phyloP scores from a whole-genome alignment of 2,888 invertebrate species.

The Odontocolon sp. region DNA sequence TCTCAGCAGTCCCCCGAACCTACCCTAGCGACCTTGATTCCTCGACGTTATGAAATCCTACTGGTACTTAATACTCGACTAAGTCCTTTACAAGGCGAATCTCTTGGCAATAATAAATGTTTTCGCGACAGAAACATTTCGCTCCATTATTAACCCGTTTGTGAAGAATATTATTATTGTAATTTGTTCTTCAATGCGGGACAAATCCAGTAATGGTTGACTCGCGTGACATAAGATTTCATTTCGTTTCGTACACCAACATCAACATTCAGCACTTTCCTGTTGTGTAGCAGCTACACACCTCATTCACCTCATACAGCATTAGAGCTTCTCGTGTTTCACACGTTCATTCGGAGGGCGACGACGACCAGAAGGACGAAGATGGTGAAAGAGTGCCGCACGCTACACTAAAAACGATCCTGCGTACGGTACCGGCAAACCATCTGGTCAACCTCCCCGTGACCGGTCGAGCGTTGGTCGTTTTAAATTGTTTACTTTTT shows the following conservation, averaged over 20 bases:
- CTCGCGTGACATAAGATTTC: slow-evolving; percentile 70
- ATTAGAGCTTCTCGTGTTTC: slow-evolving; percentile 63
- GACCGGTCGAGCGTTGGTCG: slow-evolving; percentile 11
- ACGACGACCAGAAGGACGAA: slow-evolving; percentile 44
- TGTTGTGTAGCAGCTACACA: background rate
- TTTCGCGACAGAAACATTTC: background rate
- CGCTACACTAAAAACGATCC: background rate
- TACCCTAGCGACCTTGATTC: slow-evolving; percentile 52
- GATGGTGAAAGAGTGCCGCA: slow-evolving; percentile 25
- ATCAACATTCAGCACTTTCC: background rate
- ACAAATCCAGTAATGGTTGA: slow-evolving; percentile 60
- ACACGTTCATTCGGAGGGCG: slow-evolving; percentile 55
- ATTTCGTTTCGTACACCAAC: slow-evolving; percentile 54
- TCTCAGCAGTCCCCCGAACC: slow-evolving; percentile 37
- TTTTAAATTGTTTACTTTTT: slow-evolving; percentile 3
- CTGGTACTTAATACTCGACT: background rate
- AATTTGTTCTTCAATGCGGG: background rate
- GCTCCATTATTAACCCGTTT: background rate
- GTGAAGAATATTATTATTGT: slow-evolving; percentile 15
- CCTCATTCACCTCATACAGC: slow-evolving; percentile 14
- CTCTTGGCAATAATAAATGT: background rate
- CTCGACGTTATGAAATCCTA: slow-evolving; percentile 31
- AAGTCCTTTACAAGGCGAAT: background rate
- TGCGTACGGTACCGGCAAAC: slow-evolving; percentile 13
- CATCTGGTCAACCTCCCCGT: slow-evolving; percentile 61